Evolutionary conservation across 2,888 invertebrate genomes (phyloP).

Genomic region (Nomada fabriciana): DNA sequence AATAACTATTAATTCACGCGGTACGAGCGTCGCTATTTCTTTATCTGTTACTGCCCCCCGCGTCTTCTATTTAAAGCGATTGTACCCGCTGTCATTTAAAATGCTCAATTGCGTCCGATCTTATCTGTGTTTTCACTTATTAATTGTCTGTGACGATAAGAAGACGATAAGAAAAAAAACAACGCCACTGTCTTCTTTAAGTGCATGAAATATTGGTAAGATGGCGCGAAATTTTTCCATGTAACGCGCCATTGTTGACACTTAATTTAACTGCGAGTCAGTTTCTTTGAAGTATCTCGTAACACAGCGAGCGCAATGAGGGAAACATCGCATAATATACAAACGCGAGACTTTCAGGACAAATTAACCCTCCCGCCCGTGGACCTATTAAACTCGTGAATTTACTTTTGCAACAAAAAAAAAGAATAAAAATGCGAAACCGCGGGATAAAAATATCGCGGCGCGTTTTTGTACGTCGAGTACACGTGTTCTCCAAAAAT

Average conservation of each 20-base stretch:
- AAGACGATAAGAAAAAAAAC: background rate
- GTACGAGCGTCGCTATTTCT: constrained; percentile 38
- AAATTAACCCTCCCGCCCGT: too few species aligned
- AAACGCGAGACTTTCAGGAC: background rate
- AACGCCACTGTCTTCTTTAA: background rate
- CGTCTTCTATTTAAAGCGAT: constrained; percentile 32
- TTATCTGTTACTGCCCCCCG: constrained; percentile 43
- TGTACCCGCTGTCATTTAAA: background rate
- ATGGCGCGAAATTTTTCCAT: constrained; percentile 35
- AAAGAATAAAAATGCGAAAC: constrained; percentile 37
- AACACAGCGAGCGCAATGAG: constrained; percentile 25
- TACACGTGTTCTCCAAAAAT: constrained; percentile 62
- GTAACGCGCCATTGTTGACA: constrained; percentile 41
- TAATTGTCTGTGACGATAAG: background rate
- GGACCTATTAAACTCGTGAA: too few species aligned
- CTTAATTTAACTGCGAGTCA: constrained; percentile 36
- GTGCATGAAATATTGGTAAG: constrained; percentile 11
- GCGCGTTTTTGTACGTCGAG: constrained; percentile 32
- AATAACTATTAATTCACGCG: constrained; percentile 54
- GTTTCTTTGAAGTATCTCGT: constrained; percentile 37
- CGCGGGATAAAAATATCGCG: constrained; percentile 53
- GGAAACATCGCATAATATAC: constrained; percentile 51
- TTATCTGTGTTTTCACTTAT: background rate
- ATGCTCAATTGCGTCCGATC: background rate
- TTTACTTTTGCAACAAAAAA: constrained; percentile 12